phyloP scores from a whole-genome alignment of 2,888 invertebrate species.

The Nephrotoma flavescens region DNA sequence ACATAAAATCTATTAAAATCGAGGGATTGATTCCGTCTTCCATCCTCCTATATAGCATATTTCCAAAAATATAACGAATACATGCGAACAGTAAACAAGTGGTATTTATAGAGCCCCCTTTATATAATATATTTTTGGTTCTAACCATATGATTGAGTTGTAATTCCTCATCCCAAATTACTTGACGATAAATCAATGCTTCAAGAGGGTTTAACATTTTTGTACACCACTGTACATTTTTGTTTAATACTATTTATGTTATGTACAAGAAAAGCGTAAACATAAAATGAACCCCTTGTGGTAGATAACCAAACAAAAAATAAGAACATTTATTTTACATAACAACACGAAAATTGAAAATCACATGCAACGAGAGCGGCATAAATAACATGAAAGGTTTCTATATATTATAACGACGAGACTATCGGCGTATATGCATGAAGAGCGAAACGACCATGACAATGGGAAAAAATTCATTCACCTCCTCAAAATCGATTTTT shows the following conservation, averaged over 20 bases:
- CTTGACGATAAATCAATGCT: background rate
- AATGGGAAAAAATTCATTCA: background rate
- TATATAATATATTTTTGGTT: background rate
- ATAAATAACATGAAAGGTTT: background rate
- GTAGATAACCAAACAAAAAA: background rate
- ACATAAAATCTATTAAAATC: background rate
- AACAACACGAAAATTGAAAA: background rate
- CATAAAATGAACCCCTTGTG: background rate
- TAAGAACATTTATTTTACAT: background rate
- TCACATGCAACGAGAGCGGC: background rate
- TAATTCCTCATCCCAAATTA: background rate
- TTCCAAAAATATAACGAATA: background rate
- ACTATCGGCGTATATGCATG: background rate
- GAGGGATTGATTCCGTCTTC: background rate
- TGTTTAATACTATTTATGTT: background rate
- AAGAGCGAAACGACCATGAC: background rate
- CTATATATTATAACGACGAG: background rate
- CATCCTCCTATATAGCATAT: background rate
- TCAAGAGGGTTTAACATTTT: background rate
- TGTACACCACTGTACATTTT: background rate
- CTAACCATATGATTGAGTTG: background rate
- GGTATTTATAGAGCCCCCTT: background rate
- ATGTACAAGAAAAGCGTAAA: background rate
- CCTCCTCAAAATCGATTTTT: background rate
- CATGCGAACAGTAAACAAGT: background rate